Evolutionary conservation across 2,113 vertebrate genomes (phyloP), one percentile per base, ranked within the genome.

Genomic region (Phyllopteryx taeniolatus): DNA sequence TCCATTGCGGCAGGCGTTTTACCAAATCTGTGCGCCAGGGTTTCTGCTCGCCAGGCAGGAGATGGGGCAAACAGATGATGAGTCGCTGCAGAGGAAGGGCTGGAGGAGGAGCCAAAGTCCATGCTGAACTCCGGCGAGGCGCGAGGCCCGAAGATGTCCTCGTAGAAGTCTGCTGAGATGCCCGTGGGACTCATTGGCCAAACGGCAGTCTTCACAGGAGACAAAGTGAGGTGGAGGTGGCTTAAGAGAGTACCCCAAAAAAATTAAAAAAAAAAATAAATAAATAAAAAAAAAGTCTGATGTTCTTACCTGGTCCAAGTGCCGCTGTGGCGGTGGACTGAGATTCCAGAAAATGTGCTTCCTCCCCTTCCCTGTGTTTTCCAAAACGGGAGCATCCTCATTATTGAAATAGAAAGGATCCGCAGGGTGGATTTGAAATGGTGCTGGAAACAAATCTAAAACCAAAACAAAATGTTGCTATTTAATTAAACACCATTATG

Each of bases 151-250:
- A 81, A 11, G 31, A 77, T 47, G 43, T 82, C 81, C 33, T 85
- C 78, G 22, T 81, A 75, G 51, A 75, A 7, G 67, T 63, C 42
- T n/a, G 69, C 63, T 0, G 80, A 69, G 2, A 78, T 56, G 39
- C 79, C 57, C 54, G 59, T n/a, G 60, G 83, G 73, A 9, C 66
- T 82, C 2, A 2, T n/a, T 1, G 64, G 67, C 79, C 82, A 89
- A 22, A 76, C 76, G 71, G 59, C 12, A 20, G 64, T 60, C 91
- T 91, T 67, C 35, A 75, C 22, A 75, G 64, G n/a, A 85, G 70
- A 82, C 22, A 86, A 12, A 35, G 39, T 19, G 33, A 33, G 59
- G 59, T 35, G 14, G 14, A 61, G 2, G 31, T 7, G 7, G 31
- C 31, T 44, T 8, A 66, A 46, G 42, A 11, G 19, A 42, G 17